A percentile compares a stretch with the other conserved stretches of the same genome.
These are phyloP conservation scores for Mus spretus DNA, from an alignment of 2,797 vertebrate genomes.

Conservation along the genomic window DNA sequence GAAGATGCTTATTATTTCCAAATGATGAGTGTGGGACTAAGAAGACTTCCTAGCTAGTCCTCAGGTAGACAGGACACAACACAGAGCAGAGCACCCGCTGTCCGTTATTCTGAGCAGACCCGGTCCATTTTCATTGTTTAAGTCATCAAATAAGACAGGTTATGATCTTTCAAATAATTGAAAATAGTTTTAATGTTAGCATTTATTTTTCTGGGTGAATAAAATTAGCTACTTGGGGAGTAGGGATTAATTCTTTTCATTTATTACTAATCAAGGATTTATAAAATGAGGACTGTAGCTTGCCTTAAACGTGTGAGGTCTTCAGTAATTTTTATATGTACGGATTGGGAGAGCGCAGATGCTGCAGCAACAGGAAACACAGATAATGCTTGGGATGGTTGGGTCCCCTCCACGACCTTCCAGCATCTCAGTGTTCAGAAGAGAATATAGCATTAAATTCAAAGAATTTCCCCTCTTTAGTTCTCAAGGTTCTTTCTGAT, in stretches of 20 bases:
- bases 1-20: slow-evolving; percentile 65
- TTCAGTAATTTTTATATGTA: slow-evolving; percentile 71
- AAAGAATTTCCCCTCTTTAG: slow-evolving; percentile 17
- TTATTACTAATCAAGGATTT: slow-evolving; percentile 6
- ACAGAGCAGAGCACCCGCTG: neutral
- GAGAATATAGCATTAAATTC: neutral
- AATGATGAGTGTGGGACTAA: slow-evolving; percentile 78
- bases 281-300: neutral
- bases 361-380: slow-evolving; percentile 53
- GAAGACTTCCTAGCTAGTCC: slow-evolving; percentile 39
- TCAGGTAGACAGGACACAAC: slow-evolving; percentile 61
- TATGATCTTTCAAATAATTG: slow-evolving; percentile 5
- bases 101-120: slow-evolving; percentile 24
- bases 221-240: neutral
- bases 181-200: slow-evolving; percentile 52
- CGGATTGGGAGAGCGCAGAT: neutral
- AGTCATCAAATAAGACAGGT: neutral
- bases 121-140: slow-evolving; percentile 53
- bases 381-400: neutral
- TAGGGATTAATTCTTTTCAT: neutral
- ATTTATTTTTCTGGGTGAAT: slow-evolving; percentile 47
- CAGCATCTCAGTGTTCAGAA: neutral
- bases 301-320: neutral
- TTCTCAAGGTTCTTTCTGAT: slow-evolving; percentile 47
- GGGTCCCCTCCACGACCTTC: neutral